Base-by-base conservation (phyloP, 2,888 invertebrate species). In the Platypus cylindrus region DNA sequence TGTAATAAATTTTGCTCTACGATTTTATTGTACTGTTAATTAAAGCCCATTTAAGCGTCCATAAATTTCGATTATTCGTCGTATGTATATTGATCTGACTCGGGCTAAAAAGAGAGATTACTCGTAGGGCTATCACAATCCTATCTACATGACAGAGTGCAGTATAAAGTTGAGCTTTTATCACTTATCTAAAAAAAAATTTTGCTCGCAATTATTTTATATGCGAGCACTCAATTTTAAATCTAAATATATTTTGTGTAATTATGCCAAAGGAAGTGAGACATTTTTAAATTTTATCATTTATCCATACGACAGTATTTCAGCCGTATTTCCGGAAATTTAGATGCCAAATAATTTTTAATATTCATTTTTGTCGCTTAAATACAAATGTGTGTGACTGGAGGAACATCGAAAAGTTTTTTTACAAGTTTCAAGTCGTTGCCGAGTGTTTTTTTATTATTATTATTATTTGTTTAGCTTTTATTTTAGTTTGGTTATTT, bases 261-360 rank as follows among this genome's bases (percentile, higher is more conserved):
- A 22, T 36, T 49, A 48, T 48, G 59, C 62, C 62, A 61, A 62
- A 62, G 60, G 60, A 53, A 54, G 57, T 60, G 60, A 49, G 49
- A 62, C 52, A 54, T 57, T 59, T 49, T 44, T 11, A 43, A 58
- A 60, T 62, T 62, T 29, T 16, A n/a, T 49, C 45, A 47, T 5
- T 41, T 62, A 62, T 62, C 62, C 48, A 61, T 61, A 54, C 58
- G 49, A 55, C 50, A 11, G n/a, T 45, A 11, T 36, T 39, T 37
- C 51, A 55, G 57, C 48, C 50, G 53, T 54, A 61, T 62, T 60
- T 59, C 54, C 60, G 51, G 60, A 59, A 62, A 62, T 61, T 62
- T 62, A 52, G 62, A 60, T 52, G 59, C 59, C 60, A 54, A 60
- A 60, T 15, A 32, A 7, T 14, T 14, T 32, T 12, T 20, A 5